These are phyloP conservation scores for Syrphus vitripennis DNA, from an alignment of 2,888 invertebrate species.

Conservation along the genomic window DNA sequence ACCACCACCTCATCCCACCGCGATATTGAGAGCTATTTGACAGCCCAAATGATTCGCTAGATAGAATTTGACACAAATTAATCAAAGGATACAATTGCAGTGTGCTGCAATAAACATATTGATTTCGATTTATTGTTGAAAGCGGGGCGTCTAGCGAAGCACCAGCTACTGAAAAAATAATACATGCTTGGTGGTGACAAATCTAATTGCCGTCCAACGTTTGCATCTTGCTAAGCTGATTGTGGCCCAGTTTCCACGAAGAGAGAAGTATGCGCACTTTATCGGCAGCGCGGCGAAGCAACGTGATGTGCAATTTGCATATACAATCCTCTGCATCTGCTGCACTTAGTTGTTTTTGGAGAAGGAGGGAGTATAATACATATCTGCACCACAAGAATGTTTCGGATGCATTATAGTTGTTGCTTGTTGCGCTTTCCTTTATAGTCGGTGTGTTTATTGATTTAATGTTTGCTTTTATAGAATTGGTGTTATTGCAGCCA, in stretches of 20 bases:
- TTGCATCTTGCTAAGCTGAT: conserved; percentile 23
- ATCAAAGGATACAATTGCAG: conserved; percentile 26
- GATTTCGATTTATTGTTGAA: conserved; percentile 39
- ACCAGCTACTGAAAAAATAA: background rate
- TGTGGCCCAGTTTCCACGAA: conserved; percentile 56
- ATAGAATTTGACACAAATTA: conserved; percentile 60
- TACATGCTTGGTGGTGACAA: conserved; percentile 42
- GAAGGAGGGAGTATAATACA: background rate
- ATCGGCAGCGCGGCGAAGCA: conserved; percentile 1
- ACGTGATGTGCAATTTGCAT: conserved; percentile 55
- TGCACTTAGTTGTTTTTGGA: background rate
- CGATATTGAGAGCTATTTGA: background rate
- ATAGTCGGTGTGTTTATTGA: conserved; percentile 62
- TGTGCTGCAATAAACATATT: conserved; percentile 17
- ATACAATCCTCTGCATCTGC: conserved; percentile 5
- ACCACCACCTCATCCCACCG: too few species aligned
- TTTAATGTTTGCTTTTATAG: conserved; percentile 38
- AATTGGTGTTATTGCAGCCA: conserved; percentile 19
- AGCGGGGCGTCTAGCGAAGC: conserved; percentile 56
- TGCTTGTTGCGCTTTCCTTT: conserved; percentile 38
- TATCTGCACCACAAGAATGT: conserved; percentile 5
- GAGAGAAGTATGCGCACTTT: conserved; percentile 36
- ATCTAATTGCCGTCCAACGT: conserved; percentile 47
- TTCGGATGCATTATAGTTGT: conserved; percentile 2
- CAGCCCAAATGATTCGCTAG: conserved; percentile 37